Evolutionary conservation across 1,140 invertebrate species (phyloP), one percentile per base, ranked within the genome.

Genomic region (Galleria mellonella): DNA sequence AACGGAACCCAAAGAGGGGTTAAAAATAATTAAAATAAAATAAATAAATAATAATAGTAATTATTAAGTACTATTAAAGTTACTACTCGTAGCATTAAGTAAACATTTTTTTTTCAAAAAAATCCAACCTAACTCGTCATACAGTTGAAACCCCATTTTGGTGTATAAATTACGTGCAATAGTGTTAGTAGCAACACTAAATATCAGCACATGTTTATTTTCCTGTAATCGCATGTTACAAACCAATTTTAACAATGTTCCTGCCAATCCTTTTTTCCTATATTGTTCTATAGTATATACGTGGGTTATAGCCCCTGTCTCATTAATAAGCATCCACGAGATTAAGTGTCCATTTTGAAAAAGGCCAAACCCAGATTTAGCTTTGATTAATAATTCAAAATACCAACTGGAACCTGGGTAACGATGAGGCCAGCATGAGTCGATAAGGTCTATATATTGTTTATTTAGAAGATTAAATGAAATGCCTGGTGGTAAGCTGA

Each of bases 251-350:
- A 71, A 17, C 10, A 66, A 43, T 7, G 62, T 32, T 39, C 60
- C 60, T 0, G 57, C 67, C 11, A 62, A 62, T 2, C 67, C 64
- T 45, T 64, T 71, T 23, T 48, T 55, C 39, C 70, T 59, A 29
- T 73, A 51, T n/a, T 62, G 44, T 46, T 69, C 53, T 30, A 65
- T 2, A 14, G 66, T 70, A 32, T 53, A 71, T 9, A 71, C 46
- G 36, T 71, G 62, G 9, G 54, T 55, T 0, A 73, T 30, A n/a
- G 51, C 45, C 0, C 70, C 70, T 43, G 51, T 61, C 57, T 73
- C 62, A 23, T 56, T 66, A 7, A 62, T 37, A 27, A 60, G 57
- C 4, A 56, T 53, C 70, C 70, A 73, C 0, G 64, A 51, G 11
- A 73, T 32, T 9, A 73, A 32, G 15, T 60, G 43, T 1, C 52